Evolutionary conservation across 1,140 invertebrate species (phyloP), one percentile per base, ranked within the genome.

Genomic region (Episyrphus balteatus): DNA sequence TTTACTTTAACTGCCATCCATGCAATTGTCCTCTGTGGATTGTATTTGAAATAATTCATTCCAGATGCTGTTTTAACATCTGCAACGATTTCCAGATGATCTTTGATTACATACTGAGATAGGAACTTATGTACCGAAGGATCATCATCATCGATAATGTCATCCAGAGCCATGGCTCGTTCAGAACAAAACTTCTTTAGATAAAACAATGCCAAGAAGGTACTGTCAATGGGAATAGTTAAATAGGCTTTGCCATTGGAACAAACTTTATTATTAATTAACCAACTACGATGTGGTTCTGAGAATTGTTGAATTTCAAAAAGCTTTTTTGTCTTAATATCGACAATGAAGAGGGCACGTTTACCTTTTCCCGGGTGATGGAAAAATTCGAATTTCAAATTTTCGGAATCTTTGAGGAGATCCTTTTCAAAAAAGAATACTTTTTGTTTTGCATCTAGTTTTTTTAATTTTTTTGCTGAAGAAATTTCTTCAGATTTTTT

Each of bases 41-140:
- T 87, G 54, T 80, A 88, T 70, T 86, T 85, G 53, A 80, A 88
- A 11, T 83, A 83, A 59, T 75, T 80, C 19, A 84, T 62, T 31
- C 83, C 80, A 51, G 77, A 74, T 53, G 79, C 75, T 1, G 17
- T 39, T 47, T 66, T 66, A 6, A 55, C 47, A 50, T 65, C 62
- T 12, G 58, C 43, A 26, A 66, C 50, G 30, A 54, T 55, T 9
- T 46, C 40, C 1, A 66, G 48, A n/a, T 52, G 44, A 1, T 47
- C 46, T 2, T 46, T 19, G 8, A 14, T 43, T 1, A 61, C 39
- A 34, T 61, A 55, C 36, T 60, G 52, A 5, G 47, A 58, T 13
- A 62, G 52, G 43, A 59, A 42, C 5, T 58, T 52, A 40, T 49
- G 45, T 0, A 53, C 55, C 18, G 37, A 58, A 0, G 49, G 31